phyloP scores from a whole-genome alignment of 1,140 invertebrate species.

The Lineus longissimus region DNA sequence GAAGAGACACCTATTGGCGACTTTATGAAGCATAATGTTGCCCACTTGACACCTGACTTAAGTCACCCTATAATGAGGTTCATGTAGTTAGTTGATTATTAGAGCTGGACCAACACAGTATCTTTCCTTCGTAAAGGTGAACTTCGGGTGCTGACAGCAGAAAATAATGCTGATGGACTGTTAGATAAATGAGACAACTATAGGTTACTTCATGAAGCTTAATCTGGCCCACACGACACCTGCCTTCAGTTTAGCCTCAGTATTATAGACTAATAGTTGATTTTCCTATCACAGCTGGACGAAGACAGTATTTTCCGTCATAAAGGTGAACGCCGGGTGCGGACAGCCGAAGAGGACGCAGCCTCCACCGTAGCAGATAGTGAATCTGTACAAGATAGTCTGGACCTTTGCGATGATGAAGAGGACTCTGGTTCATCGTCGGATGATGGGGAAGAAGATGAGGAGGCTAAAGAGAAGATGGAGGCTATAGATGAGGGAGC shows the following conservation, averaged over 20 bases:
- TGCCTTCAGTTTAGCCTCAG: no score
- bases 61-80: no score
- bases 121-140: constrained; percentile 51
- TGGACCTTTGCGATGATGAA: background rate
- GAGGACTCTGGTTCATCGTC: constrained; percentile 12
- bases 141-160: constrained; percentile 42
- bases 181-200: no score
- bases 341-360: constrained; percentile 43
- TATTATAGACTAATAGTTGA: no score
- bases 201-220: no score
- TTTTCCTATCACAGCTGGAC: constrained; percentile 37
- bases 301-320: constrained; percentile 49
- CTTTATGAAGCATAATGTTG: no score
- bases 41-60: no score
- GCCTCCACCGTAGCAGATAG: constrained; percentile 17
- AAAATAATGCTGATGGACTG: no score
- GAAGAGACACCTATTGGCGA: no score
- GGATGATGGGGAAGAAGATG: constrained; percentile 21
- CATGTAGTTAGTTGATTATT: no score
- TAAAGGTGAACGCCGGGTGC: constrained; percentile 50
- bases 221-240: background rate
- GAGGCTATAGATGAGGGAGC: constrained; percentile 11
- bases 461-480: constrained; percentile 8
- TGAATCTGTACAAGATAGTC: constrained; percentile 5
- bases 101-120: constrained; percentile 50